A percentile compares a stretch with the other conserved stretches of the same genome.
Evolutionary conservation across 2,888 invertebrate genomes (phyloP).

Genomic region (Drepana falcataria): DNA sequence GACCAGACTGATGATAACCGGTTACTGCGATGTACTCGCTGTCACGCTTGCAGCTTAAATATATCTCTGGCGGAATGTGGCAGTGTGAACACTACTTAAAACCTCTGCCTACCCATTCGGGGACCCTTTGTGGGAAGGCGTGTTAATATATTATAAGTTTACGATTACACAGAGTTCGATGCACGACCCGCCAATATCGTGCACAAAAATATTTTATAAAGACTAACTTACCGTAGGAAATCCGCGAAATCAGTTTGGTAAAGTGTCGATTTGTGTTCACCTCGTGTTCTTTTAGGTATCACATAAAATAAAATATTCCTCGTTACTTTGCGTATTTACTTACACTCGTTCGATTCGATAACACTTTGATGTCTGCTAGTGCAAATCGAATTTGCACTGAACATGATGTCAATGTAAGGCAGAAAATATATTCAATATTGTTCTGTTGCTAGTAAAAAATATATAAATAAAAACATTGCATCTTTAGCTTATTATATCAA

Average conservation of each 20-base stretch:
- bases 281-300: background rate
- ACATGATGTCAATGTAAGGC: background rate
- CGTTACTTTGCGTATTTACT: background rate
- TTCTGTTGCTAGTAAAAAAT: no score
- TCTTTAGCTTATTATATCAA: background rate
- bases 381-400: background rate
- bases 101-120: no score
- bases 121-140: no score
- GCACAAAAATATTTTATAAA: background rate
- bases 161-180: no score
- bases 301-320: conserved; percentile 3
- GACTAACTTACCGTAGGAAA: background rate
- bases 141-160: no score
- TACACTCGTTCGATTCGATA: background rate
- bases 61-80: no score
- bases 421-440: background rate
- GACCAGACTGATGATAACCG: no score
- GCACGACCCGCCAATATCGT: background rate
- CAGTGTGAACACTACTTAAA: no score
- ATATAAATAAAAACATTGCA: background rate
- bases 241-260: background rate
- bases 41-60: no score
- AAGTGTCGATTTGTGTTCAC: conserved; percentile 2
- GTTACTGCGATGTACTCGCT: no score
- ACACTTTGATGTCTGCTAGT: background rate